Evolutionary conservation across 53 echinoderm and acorn worm species (phyloP), one percentile per base, ranked within the genome.

Genomic region (Crossaster papposus): DNA sequence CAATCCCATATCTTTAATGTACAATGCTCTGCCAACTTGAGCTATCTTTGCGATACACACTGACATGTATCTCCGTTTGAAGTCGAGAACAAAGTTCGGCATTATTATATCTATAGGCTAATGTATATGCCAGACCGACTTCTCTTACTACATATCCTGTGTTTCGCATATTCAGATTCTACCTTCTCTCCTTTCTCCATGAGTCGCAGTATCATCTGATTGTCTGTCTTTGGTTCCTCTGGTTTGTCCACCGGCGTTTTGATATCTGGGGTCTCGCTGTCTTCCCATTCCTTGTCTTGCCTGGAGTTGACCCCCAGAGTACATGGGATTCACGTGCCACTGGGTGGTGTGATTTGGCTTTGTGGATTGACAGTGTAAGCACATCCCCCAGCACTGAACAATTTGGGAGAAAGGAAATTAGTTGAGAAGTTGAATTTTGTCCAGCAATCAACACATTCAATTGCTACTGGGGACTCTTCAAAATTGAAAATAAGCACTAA

Each of bases 101-200:
- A n/a, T n/a, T n/a, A n/a, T n/a, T n/a, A n/a, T n/a, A n/a, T n/a
- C n/a, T n/a, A n/a, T n/a, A n/a, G n/a, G n/a, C n/a, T n/a, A n/a
- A n/a, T n/a, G n/a, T n/a, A n/a, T n/a, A n/a, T n/a, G n/a, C n/a
- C n/a, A n/a, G n/a, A n/a, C n/a, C n/a, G n/a, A n/a, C n/a, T n/a
- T n/a, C n/a, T n/a, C n/a, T n/a, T n/a, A n/a, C n/a, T n/a, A n/a
- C n/a, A n/a, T n/a, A n/a, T n/a, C n/a, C n/a, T n/a, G n/a, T n/a
- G n/a, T n/a, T n/a, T n/a, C n/a, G 62, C 23, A 11, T 14, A 14
- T 62, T 62, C 62, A 62, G 17, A 62, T 18, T 62, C 29, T 35
- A 97, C 97, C 90, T 94, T 97, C 65, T 97, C 97, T 58, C 97
- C 97, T 73, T 97, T 93, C 71, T 97, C 97, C 73, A 97, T 90